phyloP scores from a whole-genome alignment of 1,140 invertebrate species.

The Helicoverpa zea region DNA sequence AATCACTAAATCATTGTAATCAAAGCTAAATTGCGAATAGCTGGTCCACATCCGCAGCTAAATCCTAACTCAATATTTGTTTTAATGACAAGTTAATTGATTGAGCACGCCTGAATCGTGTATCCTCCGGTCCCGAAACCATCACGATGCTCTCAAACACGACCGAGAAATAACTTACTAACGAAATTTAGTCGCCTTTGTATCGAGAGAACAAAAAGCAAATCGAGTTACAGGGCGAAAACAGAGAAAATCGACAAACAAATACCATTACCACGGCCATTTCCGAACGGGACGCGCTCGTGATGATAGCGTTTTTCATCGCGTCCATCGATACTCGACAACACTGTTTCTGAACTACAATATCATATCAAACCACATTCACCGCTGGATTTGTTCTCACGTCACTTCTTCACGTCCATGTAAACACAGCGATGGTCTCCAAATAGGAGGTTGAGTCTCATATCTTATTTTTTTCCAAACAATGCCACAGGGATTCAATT shows the following conservation, averaged over 20 bases:
- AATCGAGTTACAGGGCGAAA: constrained; percentile 85
- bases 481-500: constrained; percentile 72
- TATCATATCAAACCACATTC: constrained; percentile 10
- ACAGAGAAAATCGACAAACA: constrained; percentile 85
- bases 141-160: constrained; percentile 63
- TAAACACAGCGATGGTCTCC: constrained; percentile 54
- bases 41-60: constrained; percentile 62
- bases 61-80: constrained; percentile 82
- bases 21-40: constrained; percentile 41
- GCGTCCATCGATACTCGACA: constrained; percentile 53
- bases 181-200: constrained; percentile 84
- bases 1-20: constrained; percentile 42
- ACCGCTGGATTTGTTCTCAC: constrained; percentile 53
- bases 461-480: constrained; percentile 10
- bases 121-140: constrained; percentile 50
- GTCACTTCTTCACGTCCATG: not conserved
- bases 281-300: constrained; percentile 80
- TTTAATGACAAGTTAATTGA: constrained; percentile 82
- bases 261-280: constrained; percentile 83
- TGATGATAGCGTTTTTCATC: constrained; percentile 83
- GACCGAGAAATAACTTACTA: constrained; percentile 67
- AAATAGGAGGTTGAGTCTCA: not conserved
- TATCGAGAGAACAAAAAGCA: constrained; percentile 78
- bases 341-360: not conserved
- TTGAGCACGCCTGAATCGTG: constrained; percentile 64